phyloP scores from a whole-genome alignment of 2,888 invertebrate genomes.

The Agonum fuliginosum region DNA sequence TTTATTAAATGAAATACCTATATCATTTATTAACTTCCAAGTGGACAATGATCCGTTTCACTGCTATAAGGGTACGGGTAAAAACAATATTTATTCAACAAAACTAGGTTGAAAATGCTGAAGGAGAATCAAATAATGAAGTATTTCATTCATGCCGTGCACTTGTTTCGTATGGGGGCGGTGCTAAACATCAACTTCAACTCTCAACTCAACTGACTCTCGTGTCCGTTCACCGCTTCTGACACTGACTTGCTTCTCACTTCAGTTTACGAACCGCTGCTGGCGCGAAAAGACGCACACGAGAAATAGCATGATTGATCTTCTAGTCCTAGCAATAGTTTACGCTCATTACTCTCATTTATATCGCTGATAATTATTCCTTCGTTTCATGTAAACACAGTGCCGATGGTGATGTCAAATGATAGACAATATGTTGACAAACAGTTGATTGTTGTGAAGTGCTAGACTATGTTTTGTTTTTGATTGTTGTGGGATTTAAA shows the following conservation, averaged over 20 bases:
- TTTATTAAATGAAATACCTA: neutral
- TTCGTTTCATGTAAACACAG: slow-evolving; percentile 15
- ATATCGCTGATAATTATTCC: neutral
- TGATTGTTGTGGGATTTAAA: slow-evolving; percentile 28
- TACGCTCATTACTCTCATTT: neutral
- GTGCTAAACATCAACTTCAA: slow-evolving; percentile 28
- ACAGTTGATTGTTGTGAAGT: slow-evolving; percentile 39
- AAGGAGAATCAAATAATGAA: slow-evolving; percentile 39
- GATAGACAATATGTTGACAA: slow-evolving; percentile 11
- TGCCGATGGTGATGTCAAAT: neutral
- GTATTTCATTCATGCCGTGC: slow-evolving; percentile 52
- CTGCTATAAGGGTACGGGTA: slow-evolving; percentile 37
- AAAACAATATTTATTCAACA: slow-evolving; percentile 45
- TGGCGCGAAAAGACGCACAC: slow-evolving; percentile 47
- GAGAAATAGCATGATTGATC: slow-evolving; percentile 41
- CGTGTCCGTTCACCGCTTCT: slow-evolving; percentile 41
- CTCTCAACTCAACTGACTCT: slow-evolving; percentile 11
- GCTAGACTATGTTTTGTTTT: slow-evolving; percentile 33
- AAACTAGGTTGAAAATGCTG: slow-evolving; percentile 49
- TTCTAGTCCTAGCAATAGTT: neutral
- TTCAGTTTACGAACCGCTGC: slow-evolving; percentile 29
- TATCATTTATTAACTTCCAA: no score
- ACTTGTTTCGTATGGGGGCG: slow-evolving; percentile 47
- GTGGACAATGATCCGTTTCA: no score
- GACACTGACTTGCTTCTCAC: neutral